These are phyloP conservation scores for Zaprionus gabonicus DNA, from an alignment of 1,140 invertebrate species.

Conservation along the genomic window DNA sequence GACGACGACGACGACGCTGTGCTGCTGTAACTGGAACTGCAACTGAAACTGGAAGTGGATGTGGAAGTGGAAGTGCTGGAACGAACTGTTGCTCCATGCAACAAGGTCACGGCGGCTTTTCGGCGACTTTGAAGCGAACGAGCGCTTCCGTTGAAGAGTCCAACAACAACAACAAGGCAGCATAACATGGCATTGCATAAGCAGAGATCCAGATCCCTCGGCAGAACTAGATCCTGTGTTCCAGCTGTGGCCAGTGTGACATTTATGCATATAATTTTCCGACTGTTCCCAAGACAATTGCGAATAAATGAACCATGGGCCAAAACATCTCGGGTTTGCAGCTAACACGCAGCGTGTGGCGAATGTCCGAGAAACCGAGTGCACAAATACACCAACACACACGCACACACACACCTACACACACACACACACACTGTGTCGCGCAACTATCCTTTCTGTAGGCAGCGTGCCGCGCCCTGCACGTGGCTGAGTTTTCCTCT, in stretches of 20 bases:
- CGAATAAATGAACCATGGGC: constrained; percentile 40
- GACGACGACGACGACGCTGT: background rate
- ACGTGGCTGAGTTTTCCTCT: constrained; percentile 50
- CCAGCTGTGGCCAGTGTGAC: constrained; percentile 50
- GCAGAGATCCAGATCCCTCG: background rate
- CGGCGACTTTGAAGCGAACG: constrained; percentile 53
- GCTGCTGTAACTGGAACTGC: constrained; percentile 2
- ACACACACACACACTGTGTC: constrained; percentile 43
- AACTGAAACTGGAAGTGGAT: constrained; percentile 10
- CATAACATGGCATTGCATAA: constrained; percentile 49
- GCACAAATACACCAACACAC: constrained; percentile 32
- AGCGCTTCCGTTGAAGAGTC: constrained; percentile 43
- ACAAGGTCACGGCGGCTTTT: constrained; percentile 52
- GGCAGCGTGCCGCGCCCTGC: constrained; percentile 31
- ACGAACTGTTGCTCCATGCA: background rate
- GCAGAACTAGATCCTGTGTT: constrained; percentile 5
- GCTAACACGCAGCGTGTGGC: constrained; percentile 54
- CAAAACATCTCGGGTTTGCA: constrained; percentile 25
- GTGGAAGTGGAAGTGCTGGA: constrained; percentile 2
- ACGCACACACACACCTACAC: background rate
- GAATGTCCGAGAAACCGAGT: constrained; percentile 74
- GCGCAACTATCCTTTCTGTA: constrained; percentile 8
- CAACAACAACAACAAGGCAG: background rate
- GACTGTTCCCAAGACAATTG: constrained; percentile 20
- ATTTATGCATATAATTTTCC: constrained; percentile 74